Evolutionary conservation across 2,888 invertebrate species (phyloP).

Genomic region (Stenodera caucasica): DNA sequence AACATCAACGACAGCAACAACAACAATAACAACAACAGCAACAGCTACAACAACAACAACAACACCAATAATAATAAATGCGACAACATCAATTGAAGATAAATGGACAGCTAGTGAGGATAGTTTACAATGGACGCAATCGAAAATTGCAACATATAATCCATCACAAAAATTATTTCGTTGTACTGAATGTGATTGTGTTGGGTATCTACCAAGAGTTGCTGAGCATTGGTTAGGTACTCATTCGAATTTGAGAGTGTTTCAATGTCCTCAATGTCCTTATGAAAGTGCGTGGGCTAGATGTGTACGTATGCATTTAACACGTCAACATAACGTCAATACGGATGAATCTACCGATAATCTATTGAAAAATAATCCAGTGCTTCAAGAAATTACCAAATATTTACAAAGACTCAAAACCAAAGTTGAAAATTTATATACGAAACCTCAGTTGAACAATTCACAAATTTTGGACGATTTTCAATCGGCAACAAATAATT

Average conservation of each 20-base stretch:
- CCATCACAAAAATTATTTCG: conserved; percentile 74
- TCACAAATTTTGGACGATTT: conserved; percentile 47
- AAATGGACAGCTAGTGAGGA: conserved; percentile 73
- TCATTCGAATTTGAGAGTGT: conserved; percentile 68
- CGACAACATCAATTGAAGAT: conserved; percentile 46
- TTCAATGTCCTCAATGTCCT: conserved; percentile 68
- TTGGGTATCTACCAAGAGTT: conserved; percentile 71
- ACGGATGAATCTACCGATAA: conserved; percentile 63
- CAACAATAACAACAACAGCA: conserved; percentile 48
- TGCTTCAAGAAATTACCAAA: conserved; percentile 72
- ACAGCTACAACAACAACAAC: conserved; percentile 33
- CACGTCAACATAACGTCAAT: conserved; percentile 70
- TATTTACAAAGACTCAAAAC: conserved; percentile 70
- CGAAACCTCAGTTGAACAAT: conserved; percentile 46
- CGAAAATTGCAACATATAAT: conserved; percentile 80
- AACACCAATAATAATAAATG: conserved; percentile 25
- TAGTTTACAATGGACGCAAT: conserved; percentile 73
- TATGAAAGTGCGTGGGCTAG: conserved; percentile 77
- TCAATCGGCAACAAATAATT: conserved; percentile 29
- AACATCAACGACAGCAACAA: conserved; percentile 38
- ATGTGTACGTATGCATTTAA: conserved; percentile 72
- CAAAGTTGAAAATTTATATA: conserved; percentile 59
- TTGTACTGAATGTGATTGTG: conserved; percentile 75
- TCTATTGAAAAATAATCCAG: conserved; percentile 70
- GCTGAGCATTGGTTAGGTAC: conserved; percentile 80